Evolutionary conservation across 2,888 invertebrate species (phyloP), one percentile per base, ranked within the genome.

Genomic region (Synergus laeviventris): DNA sequence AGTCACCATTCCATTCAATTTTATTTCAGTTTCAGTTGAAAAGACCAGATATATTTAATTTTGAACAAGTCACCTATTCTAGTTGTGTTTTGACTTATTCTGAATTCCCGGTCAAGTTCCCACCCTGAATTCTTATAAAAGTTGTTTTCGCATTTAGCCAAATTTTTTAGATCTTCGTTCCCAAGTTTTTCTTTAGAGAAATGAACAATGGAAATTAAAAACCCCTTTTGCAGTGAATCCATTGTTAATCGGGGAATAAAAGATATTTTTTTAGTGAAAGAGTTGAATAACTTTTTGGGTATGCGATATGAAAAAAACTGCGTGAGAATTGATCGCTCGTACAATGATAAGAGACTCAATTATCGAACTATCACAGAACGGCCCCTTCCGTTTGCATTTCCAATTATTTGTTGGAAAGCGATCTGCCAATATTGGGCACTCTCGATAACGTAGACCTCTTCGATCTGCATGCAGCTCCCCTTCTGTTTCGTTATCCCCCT

Each of bases 331-430:
- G 82, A 82, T 82, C 84, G 86, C 87, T 88, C 87, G 85, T 89
- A 86, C 84, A 86, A 87, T 87, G 90, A 90, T 90, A 90, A 90
- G 90, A 88, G 90, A 90, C 89, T 89, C 90, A 90, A 91, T 91
- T 91, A 91, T 90, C 89, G 88, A 90, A 87, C 90, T 89, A 90
- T 89, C 90, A 89, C 88, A 87, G 87, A 82, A 85, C 85, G 85
- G 84, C 85, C 84, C 86, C 87, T 89, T 87, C 89, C 88, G 89
- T 89, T 90, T 89, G 90, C 90, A 89, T 90, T 90, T 91, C 89
- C 89, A 90, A 90, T 91, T 90, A 90, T 90, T 90, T 89, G 88
- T 86, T 87, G 86, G 87, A 87, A 88, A 90, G 89, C 87, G 89
- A 89, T 89, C 89, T 89, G 89, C 89, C 90, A 89, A 90, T 90